Percentiles rank a stretch among this genome's conserved stretches.
Evolutionary conservation across 1,140 invertebrate species (phyloP).

Genomic region (Bombus haemorrhoidalis): DNA sequence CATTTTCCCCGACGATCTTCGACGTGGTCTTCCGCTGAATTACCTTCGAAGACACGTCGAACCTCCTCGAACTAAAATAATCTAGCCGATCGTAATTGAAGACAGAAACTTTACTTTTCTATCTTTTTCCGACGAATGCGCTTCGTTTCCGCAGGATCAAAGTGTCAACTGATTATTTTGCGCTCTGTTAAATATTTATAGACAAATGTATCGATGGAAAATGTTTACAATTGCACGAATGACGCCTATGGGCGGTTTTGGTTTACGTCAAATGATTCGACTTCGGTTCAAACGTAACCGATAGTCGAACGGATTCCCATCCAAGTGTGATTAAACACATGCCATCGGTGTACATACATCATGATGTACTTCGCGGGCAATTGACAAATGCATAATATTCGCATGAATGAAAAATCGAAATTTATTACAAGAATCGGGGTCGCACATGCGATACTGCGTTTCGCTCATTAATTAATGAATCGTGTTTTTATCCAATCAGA

Average conservation of each 20-base stretch:
- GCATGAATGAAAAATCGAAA: background rate
- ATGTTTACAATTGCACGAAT: background rate
- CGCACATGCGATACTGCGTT: background rate
- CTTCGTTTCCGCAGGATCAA: background rate
- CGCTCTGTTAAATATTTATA: background rate
- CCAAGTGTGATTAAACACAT: conserved; percentile 5
- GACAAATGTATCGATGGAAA: background rate
- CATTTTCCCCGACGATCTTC: conserved; percentile 32
- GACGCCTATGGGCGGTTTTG: background rate
- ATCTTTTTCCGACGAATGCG: background rate
- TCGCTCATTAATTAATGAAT: background rate
- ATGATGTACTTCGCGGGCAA: background rate
- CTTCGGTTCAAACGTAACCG: background rate
- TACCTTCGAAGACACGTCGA: background rate
- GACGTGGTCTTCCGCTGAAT: conserved; percentile 11
- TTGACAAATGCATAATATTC: conserved; percentile 8
- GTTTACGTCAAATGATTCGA: background rate
- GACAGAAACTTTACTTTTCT: background rate
- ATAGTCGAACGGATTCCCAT: background rate
- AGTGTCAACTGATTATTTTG: background rate
- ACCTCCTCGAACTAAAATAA: background rate
- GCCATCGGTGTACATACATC: background rate
- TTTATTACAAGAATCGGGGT: background rate
- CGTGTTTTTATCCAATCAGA: background rate
- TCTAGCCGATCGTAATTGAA: background rate